These are phyloP conservation scores for Diadegma fenestrale DNA, from an alignment of 2,888 invertebrate species.

Conservation along the genomic window DNA sequence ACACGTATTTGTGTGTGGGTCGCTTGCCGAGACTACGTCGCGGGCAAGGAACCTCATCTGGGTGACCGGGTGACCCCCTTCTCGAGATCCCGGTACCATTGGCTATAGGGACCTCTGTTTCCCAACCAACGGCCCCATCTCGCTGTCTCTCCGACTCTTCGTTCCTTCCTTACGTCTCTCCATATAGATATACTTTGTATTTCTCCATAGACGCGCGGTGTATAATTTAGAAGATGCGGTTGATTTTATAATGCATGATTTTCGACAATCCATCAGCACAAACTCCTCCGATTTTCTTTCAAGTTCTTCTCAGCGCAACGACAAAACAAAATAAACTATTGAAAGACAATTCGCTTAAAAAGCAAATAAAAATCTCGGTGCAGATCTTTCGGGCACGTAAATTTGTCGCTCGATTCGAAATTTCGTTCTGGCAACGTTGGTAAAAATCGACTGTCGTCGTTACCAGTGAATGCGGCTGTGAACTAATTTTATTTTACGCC, in stretches of 20 bases:
- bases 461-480: background rate
- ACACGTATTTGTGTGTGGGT: slow-evolving; percentile 4
- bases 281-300: background rate
- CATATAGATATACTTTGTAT: background rate
- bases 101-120: slow-evolving; percentile 69
- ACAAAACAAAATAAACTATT: background rate
- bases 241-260: background rate
- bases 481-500: background rate
- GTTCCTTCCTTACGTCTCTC: slow-evolving; percentile 9
- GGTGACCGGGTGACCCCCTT: slow-evolving; percentile 84
- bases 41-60: slow-evolving; percentile 83
- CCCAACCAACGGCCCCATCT: slow-evolving; percentile 55
- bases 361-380: background rate
- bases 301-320: background rate
- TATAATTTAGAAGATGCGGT: background rate
- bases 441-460: background rate
- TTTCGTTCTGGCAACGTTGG: background rate
- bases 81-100: slow-evolving; percentile 75
- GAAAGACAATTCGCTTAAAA: no score
- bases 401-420: background rate
- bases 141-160: slow-evolving; percentile 39
- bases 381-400: background rate
- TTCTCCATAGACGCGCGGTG: background rate
- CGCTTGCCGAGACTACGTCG: slow-evolving; percentile 63
- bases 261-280: background rate